A percentile compares a stretch with the other conserved stretches of the same genome.
phyloP scores from a whole-genome alignment of 2,888 invertebrate genomes.

The Phyto melanocephala region DNA sequence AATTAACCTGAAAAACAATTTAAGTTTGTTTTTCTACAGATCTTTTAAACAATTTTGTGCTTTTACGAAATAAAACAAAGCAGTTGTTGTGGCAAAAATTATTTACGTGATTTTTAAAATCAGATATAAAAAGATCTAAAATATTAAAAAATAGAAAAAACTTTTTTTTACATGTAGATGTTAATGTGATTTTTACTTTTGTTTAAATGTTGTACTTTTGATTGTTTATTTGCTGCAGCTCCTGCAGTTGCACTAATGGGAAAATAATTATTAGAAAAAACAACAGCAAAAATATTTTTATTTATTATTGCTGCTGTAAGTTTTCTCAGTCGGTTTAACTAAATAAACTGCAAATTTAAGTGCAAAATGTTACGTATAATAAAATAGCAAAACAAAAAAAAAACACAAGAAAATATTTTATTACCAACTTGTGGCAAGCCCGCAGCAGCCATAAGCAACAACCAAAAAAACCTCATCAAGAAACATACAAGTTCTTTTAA shows the following conservation, averaged over 20 bases:
- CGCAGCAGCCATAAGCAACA: constrained; percentile 20
- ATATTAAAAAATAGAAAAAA: constrained; percentile 25
- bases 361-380: constrained; percentile 47
- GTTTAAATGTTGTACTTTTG: constrained; percentile 1
- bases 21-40: constrained; percentile 2
- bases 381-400: not conserved
- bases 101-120: constrained; percentile 66
- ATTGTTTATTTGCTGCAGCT: constrained; percentile 4
- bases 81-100: constrained; percentile 49
- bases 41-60: constrained; percentile 52
- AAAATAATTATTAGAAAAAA: constrained; percentile 62
- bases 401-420: constrained; percentile 20
- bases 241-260: constrained; percentile 54
- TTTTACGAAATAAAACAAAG: constrained; percentile 35
- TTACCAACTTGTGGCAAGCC: constrained; percentile 52
- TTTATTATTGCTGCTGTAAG: not conserved
- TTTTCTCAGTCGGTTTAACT: constrained; percentile 20
- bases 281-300: constrained; percentile 25
- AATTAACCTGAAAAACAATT: constrained; percentile 46
- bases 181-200: not conserved
- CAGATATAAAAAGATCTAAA: constrained; percentile 62
- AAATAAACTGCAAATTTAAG: constrained; percentile 57
- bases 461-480: not conserved
- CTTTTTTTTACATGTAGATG: constrained; percentile 16
- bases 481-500: not conserved